phyloP scores from a whole-genome alignment of 2,888 invertebrate genomes.

The Nowickia ferox region DNA sequence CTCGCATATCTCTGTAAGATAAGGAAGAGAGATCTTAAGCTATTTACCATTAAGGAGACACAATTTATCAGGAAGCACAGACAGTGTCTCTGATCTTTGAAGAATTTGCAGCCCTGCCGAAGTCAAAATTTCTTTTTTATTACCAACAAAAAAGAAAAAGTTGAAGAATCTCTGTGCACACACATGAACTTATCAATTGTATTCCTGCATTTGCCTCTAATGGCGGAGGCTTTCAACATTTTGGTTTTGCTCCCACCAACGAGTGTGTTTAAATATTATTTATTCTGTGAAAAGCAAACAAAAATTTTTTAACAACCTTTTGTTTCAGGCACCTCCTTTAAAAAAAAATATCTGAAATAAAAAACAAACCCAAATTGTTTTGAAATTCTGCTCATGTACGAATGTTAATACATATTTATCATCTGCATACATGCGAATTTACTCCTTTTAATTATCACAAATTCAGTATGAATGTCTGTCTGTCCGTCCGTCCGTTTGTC shows the following conservation, averaged over 20 bases:
- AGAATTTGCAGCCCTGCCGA: too few species aligned
- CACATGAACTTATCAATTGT: not conserved
- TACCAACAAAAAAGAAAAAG: not conserved
- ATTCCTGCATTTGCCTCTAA: not conserved
- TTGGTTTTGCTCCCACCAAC: slow-evolving; percentile 50
- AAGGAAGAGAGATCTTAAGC: too few species aligned
- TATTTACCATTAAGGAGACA: too few species aligned
- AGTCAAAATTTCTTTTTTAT: too few species aligned
- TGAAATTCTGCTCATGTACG: slow-evolving; percentile 30
- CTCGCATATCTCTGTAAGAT: too few species aligned
- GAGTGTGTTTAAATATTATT: slow-evolving; percentile 31
- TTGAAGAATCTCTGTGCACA: slow-evolving; percentile 9
- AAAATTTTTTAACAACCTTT: slow-evolving; percentile 55
- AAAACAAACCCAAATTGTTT: slow-evolving; percentile 5
- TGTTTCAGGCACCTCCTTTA: slow-evolving; percentile 61
- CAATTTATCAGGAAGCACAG: too few species aligned
- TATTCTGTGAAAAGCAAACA: slow-evolving; percentile 37
- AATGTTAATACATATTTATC: slow-evolving; percentile 52
- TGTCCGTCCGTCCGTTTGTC: slow-evolving; percentile 19
- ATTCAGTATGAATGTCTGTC: slow-evolving; percentile 12
- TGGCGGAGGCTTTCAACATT: slow-evolving; percentile 33
- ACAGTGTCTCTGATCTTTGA: too few species aligned
- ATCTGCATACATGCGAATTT: slow-evolving; percentile 56
- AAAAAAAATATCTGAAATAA: slow-evolving; percentile 20
- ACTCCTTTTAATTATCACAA: slow-evolving; percentile 67